phyloP scores from a whole-genome alignment of 2,113 vertebrate species.

The Periophthalmus modestus region DNA sequence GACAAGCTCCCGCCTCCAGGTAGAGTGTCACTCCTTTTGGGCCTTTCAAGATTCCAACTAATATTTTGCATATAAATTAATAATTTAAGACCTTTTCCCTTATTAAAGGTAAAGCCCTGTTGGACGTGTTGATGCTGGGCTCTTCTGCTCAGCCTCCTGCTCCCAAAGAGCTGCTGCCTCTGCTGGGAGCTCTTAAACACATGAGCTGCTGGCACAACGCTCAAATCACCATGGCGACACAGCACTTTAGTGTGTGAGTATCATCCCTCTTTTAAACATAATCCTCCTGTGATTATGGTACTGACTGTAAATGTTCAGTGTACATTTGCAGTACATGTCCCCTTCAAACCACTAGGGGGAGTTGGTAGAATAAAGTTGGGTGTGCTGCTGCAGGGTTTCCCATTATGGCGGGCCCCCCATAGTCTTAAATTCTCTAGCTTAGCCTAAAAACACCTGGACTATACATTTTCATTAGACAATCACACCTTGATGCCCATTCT shows the following conservation, averaged over 20 bases:
- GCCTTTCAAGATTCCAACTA: background rate
- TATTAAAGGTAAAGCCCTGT: slow-evolving; percentile 63
- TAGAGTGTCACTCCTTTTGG: slow-evolving; percentile 19
- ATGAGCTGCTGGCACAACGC: slow-evolving; percentile 70
- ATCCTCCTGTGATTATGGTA: background rate
- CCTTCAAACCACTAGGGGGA: slow-evolving; percentile 52
- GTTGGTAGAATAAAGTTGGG: slow-evolving; percentile 24
- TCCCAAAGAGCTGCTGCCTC: slow-evolving; percentile 60
- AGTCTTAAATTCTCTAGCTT: too few species aligned
- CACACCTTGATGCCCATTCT: too few species aligned
- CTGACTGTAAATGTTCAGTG: background rate
- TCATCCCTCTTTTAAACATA: background rate
- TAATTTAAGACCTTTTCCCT: background rate
- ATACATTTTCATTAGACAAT: too few species aligned
- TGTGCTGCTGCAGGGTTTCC: background rate
- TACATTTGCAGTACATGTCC: background rate
- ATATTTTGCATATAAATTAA: background rate
- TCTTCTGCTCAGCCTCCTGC: slow-evolving; percentile 47
- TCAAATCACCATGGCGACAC: slow-evolving; percentile 58
- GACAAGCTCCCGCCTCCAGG: slow-evolving; percentile 71
- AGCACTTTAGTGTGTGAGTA: slow-evolving; percentile 54
- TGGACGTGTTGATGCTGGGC: slow-evolving; percentile 63
- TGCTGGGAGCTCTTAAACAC: slow-evolving; percentile 70
- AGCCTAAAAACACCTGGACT: too few species aligned
- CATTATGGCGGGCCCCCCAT: too few species aligned